phyloP scores from a whole-genome alignment of 2,888 invertebrate genomes.

The Cylloceria caligata region DNA sequence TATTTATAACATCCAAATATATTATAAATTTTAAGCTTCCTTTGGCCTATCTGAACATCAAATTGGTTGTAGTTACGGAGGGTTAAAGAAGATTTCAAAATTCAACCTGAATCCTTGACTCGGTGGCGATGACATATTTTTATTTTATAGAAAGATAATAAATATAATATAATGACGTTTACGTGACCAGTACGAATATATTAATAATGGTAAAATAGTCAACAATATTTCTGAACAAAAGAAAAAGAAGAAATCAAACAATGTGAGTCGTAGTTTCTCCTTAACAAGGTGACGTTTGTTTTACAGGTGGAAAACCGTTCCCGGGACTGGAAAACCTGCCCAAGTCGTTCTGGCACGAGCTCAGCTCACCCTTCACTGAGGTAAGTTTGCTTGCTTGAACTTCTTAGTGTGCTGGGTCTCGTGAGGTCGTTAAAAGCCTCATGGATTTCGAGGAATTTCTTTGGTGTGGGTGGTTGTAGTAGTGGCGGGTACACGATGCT shows the following conservation, averaged over 20 bases:
- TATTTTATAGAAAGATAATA: too few species aligned
- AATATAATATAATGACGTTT: too few species aligned
- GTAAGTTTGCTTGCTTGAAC: slow-evolving; percentile 71
- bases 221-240: not conserved
- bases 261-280: slow-evolving; percentile 15
- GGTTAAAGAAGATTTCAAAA: too few species aligned
- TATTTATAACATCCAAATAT: too few species aligned
- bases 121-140: too few species aligned
- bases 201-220: not conserved
- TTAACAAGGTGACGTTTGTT: slow-evolving; percentile 57
- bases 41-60: too few species aligned
- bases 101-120: too few species aligned
- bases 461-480: slow-evolving; percentile 8
- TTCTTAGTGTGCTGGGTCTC: slow-evolving; percentile 19
- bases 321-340: slow-evolving; percentile 82
- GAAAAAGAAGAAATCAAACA: not conserved
- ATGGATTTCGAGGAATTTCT: slow-evolving; percentile 36
- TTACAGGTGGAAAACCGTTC: slow-evolving; percentile 81
- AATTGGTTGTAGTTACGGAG: too few species aligned
- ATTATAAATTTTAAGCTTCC: too few species aligned
- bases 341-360: slow-evolving; percentile 82
- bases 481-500: not conserved
- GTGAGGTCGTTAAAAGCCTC: slow-evolving; percentile 42
- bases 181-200: not conserved
- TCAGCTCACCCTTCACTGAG: slow-evolving; percentile 83